Evolutionary conservation across 2,113 vertebrate genomes (phyloP), one percentile per base, ranked within the genome.

Genomic region (Bombycilla garrulus): DNA sequence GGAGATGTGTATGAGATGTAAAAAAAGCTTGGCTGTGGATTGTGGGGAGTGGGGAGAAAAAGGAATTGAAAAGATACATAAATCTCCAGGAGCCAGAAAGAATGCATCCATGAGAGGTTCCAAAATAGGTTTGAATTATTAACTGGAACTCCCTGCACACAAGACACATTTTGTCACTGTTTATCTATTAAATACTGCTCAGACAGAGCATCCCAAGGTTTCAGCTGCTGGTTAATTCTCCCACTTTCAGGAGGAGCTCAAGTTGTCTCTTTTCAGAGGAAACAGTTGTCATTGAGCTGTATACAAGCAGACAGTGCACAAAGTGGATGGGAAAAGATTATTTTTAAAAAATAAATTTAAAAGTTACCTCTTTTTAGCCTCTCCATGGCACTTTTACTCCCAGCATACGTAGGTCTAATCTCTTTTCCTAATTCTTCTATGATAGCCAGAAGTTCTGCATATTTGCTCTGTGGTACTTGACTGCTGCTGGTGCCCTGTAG

Each of bases 381-480:
- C 96, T 99, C 99, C 99, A 99, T 99, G 6, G 99, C 99, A 31
- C 99, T 99, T 98, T 99, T 99, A 90, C 99, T 99, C 61, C 99
- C 99, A 8, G 99, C 99, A 0, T 99, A 99, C 0, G 99, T 99
- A 26, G 99, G 99, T 95, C 99, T 98, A 96, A 99, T 99, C 98
- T 99, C 99, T 96, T 99, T 99, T 33, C 99, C 99, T 44, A 99
- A 97, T 97, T 99, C 99, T 90, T 99, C 99, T 13, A 99, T 99
- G 97, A 99, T 99, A 92, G 99, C 98, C 95, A 99, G 98, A 88
- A 99, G 98, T 97, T 99, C 99, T 38, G 99, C 99, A 9, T 99
- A 99, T 97, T 99, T 99, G 97, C 99, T 99, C 91, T 99, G 99
- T 50, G 99, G 99, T 91, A 99, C 99, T 98, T 99, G 99, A 97